Conservation (phyloP, 2,888 invertebrate species). For the Hypena proboscidalis region DNA sequence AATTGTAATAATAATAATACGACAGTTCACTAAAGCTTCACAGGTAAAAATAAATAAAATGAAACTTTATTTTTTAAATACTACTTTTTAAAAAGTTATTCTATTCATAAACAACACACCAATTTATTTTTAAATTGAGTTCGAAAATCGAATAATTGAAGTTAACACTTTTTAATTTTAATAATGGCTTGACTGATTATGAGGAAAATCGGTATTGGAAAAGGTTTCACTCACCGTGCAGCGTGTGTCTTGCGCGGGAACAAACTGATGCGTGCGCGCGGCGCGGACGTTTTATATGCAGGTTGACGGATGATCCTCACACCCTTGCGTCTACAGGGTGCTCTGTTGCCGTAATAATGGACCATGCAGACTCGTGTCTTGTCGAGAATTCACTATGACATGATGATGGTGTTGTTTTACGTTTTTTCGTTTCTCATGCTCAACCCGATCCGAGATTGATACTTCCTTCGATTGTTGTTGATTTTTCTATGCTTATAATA, state of each 20-base stretch:
- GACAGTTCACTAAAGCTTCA: constrained; percentile 5
- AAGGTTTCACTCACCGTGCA: constrained; percentile 61
- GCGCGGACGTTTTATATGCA: constrained; percentile 72
- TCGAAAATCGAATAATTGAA: background rate
- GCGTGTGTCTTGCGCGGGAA: constrained; percentile 66
- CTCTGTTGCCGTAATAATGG: constrained; percentile 15
- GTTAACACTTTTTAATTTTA: background rate
- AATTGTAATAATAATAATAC: constrained; percentile 21
- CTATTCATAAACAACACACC: background rate
- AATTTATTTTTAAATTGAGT: constrained; percentile 1
- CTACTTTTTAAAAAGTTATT: background rate
- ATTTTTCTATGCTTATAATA: too few species aligned
- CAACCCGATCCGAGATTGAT: background rate
- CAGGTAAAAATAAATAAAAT: background rate
- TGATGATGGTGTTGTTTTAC: background rate
- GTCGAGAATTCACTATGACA: constrained; percentile 13
- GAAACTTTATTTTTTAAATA: constrained; percentile 1
- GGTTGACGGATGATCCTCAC: constrained; percentile 53
- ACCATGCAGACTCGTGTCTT: background rate
- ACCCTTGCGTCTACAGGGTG: constrained; percentile 51
- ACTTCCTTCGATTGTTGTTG: constrained; percentile 4
- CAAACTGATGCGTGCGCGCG: constrained; percentile 74
- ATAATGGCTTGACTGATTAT: constrained; percentile 13
- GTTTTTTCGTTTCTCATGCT: background rate
- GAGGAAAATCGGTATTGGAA: constrained; percentile 14